Conservation (phyloP, 1,140 invertebrate species). For the Nephila pilipes region DNA sequence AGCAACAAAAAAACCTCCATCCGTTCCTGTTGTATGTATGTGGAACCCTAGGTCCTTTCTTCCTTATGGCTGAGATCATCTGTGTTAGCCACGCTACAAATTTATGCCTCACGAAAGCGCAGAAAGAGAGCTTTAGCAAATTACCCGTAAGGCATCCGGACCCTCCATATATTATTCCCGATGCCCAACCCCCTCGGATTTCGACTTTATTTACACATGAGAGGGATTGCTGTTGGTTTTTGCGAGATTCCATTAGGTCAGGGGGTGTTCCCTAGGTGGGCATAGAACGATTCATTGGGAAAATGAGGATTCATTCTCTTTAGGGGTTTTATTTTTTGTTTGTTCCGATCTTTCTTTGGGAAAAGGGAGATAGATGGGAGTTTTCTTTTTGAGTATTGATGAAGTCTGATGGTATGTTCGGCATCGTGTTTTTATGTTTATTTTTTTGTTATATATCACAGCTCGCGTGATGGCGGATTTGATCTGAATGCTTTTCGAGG, state of each 20-base stretch:
- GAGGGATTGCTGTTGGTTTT: slow-evolving; percentile 63
- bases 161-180: slow-evolving; percentile 49
- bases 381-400: not conserved
- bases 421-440: not conserved
- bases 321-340: not conserved
- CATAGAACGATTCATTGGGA: slow-evolving; percentile 1
- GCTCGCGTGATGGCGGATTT: slow-evolving; percentile 18
- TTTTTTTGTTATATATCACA: not conserved
- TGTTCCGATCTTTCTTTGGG: not conserved
- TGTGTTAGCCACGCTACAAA: slow-evolving; percentile 5
- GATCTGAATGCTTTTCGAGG: too few relatives aligned
- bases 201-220: slow-evolving; percentile 67
- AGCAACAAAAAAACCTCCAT: not conserved
- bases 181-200: not conserved
- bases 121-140: slow-evolving; percentile 63
- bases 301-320: slow-evolving; percentile 43
- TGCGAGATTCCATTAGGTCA: slow-evolving; percentile 63
- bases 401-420: slow-evolving; percentile 15
- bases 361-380: slow-evolving; percentile 6
- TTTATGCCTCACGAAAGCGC: slow-evolving; percentile 57
- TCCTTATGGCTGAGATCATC: not conserved
- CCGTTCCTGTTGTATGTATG: not conserved
- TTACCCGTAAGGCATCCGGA: slow-evolving; percentile 56
- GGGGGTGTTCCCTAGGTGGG: slow-evolving; percentile 62
- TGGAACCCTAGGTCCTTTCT: slow-evolving; percentile 4